A percentile compares a stretch with the other conserved stretches of the same genome.
Conservation (phyloP, 2,113 vertebrate species). For the Tetraodon nigroviridis region DNA sequence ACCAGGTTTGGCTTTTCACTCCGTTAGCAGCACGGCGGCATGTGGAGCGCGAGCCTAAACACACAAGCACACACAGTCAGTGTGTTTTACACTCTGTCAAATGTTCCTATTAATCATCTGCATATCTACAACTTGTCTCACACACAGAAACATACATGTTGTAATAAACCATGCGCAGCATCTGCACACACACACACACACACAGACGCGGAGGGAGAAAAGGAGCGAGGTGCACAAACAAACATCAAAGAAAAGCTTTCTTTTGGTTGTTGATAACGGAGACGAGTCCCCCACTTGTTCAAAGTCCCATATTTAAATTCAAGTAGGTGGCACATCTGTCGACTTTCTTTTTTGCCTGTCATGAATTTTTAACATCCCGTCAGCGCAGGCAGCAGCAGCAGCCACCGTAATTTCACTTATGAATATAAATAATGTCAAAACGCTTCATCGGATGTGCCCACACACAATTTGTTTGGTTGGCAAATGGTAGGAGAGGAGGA, state of each 20-base stretch:
- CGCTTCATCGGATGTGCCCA: constrained; percentile 11
- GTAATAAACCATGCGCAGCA: too few species aligned
- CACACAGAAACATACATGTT: neutral
- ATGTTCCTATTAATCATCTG: too few species aligned
- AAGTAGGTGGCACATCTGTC: constrained; percentile 42
- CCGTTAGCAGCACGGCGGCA: too few species aligned
- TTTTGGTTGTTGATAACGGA: constrained; percentile 8
- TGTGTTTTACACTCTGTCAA: too few species aligned
- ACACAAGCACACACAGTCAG: too few species aligned
- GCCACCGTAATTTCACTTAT: constrained; percentile 33
- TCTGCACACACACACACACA: neutral
- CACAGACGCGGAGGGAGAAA: neutral
- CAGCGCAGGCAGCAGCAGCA: constrained; percentile 11
- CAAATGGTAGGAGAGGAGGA: neutral
- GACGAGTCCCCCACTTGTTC: constrained; percentile 18
- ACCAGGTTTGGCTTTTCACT: too few species aligned
- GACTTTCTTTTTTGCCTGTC: constrained; percentile 4
- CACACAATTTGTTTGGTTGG: constrained; percentile 14
- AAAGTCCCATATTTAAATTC: constrained; percentile 28
- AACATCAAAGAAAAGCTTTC: constrained; percentile 4
- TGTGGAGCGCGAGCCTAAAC: too few species aligned
- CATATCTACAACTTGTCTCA: neutral
- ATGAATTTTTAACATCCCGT: constrained; percentile 55
- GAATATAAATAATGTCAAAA: constrained; percentile 29
- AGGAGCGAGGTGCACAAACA: neutral